A percentile compares a stretch with the other conserved stretches of the same genome.
Conservation (phyloP, 35 echinoderm and acorn worm genomes). For the Heliocidaris erythrogramma region DNA sequence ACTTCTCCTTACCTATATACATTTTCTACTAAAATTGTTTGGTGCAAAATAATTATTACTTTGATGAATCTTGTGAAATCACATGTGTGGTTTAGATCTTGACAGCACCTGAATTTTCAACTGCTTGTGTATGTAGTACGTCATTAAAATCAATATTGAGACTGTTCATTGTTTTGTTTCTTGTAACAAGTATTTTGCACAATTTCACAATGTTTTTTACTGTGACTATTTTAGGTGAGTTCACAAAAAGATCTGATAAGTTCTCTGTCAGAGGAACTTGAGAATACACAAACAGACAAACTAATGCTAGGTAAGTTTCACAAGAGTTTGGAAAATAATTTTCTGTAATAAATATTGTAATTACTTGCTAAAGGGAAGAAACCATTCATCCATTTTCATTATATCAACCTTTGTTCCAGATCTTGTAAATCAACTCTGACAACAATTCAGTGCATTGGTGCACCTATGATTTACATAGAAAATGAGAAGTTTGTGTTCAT, state of each 20-base stretch:
- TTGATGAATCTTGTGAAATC: no score
- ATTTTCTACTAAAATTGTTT: no score
- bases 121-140: no score
- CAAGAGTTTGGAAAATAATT: no score
- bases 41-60: no score
- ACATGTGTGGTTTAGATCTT: no score
- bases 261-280: conserved; percentile 55
- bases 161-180: neutral
- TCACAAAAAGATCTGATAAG: conserved; percentile 67
- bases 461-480: neutral
- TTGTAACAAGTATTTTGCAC: no score
- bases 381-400: conserved; percentile 41
- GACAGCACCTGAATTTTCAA: no score
- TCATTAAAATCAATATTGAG: neutral
- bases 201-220: no score
- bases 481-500: neutral
- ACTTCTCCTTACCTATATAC: no score
- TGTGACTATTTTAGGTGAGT: conserved; percentile 39
- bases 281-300: conserved; percentile 24
- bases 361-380: neutral
- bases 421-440: neutral
- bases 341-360: no score
- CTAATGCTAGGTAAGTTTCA: conserved; percentile 35
- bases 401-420: neutral
- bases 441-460: neutral